Conservation (phyloP, 2,797 vertebrate genomes). For the Linurgus olivaceus region DNA sequence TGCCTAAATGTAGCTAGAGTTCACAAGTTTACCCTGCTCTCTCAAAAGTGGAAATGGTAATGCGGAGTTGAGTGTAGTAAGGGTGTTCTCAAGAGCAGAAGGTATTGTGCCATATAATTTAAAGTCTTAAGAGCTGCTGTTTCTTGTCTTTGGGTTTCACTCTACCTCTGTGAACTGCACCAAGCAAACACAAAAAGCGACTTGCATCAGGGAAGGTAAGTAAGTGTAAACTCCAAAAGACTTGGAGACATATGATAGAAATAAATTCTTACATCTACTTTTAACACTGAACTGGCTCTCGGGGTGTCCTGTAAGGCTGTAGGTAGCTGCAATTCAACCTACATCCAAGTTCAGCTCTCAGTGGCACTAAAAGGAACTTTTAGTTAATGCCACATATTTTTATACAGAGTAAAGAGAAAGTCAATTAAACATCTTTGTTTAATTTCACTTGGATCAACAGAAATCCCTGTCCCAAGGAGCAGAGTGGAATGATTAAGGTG, state of each 20-base stretch:
- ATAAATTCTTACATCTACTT: not conserved
- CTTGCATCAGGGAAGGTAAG: not conserved
- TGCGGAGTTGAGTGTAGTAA: not conserved
- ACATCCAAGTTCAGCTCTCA: not conserved
- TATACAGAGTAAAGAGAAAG: not conserved
- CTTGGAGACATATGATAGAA: not conserved
- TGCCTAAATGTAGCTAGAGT: not conserved
- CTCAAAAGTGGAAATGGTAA: not conserved
- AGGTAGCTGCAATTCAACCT: not conserved
- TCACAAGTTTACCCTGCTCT: not conserved
- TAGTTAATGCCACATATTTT: accelerated
- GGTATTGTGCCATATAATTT: not conserved
- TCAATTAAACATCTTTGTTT: not conserved
- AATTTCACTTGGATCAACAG: not conserved
- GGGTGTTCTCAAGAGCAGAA: not conserved
- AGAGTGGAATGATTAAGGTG: not conserved
- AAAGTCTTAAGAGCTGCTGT: not conserved
- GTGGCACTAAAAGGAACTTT: not conserved
- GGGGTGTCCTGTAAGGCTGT: not conserved
- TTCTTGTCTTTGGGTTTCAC: not conserved
- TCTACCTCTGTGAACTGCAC: not conserved
- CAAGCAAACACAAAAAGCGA: not conserved
- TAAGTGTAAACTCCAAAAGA: not conserved
- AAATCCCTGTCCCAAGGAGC: not conserved
- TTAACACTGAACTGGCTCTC: not conserved